Evolutionary conservation across 2,888 invertebrate species (phyloP).

Genomic region (Dryobota labecula): DNA sequence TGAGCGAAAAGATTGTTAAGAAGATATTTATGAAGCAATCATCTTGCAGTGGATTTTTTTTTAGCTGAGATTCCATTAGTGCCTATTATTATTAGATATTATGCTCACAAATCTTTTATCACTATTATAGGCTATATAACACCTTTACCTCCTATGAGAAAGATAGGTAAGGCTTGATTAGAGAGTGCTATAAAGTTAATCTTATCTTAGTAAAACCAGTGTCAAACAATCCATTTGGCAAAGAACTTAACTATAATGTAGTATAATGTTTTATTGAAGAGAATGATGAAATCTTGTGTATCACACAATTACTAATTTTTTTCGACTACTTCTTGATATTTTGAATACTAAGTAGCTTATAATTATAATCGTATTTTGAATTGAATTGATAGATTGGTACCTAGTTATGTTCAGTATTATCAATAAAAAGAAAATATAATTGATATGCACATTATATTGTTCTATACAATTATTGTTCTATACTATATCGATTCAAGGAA

Average conservation of each 20-base stretch:
- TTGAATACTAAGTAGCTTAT: neutral
- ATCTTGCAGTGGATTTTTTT: conserved; percentile 15
- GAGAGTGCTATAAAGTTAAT: neutral
- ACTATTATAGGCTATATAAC: too few species aligned
- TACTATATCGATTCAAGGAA: too few species aligned
- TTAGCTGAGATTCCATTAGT: conserved; percentile 20
- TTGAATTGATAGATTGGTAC: neutral
- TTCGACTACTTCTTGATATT: neutral
- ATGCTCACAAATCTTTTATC: conserved; percentile 12
- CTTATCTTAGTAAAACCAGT: conserved; percentile 1
- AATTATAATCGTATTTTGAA: neutral
- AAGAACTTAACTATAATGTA: neutral
- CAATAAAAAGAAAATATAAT: too few species aligned
- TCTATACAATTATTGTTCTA: too few species aligned
- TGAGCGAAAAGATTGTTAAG: conserved; percentile 13
- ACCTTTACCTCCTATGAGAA: too few species aligned
- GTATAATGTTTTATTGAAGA: conserved; percentile 1
- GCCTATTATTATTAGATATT: conserved; percentile 4
- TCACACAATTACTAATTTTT: neutral
- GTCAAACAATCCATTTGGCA: neutral
- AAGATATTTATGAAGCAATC: conserved; percentile 38
- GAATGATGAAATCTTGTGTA: conserved; percentile 3
- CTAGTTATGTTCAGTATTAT: too few species aligned
- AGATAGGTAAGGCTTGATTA: neutral
- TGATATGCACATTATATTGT: too few species aligned